Conservation (phyloP, 2,888 invertebrate species). For the Cyclophora albipunctata region DNA sequence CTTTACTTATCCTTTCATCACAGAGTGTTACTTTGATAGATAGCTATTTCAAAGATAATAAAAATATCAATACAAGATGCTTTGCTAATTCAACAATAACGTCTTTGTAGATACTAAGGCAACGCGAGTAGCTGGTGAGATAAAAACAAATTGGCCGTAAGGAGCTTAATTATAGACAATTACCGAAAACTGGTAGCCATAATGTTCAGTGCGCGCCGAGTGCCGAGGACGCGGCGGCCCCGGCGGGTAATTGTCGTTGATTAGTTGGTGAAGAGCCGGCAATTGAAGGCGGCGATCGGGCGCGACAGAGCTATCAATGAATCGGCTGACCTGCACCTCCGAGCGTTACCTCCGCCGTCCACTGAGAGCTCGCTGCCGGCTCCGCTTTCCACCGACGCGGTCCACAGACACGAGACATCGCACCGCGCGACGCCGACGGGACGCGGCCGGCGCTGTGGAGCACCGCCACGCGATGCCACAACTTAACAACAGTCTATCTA, state of each 20-base stretch:
- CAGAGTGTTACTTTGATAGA: too few relatives aligned
- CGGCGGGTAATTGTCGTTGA: constrained; percentile 33
- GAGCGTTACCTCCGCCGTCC: constrained; percentile 1
- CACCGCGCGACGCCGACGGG: not conserved
- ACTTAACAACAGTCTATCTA: constrained; percentile 15
- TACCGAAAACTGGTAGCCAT: not conserved
- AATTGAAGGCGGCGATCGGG: constrained; percentile 25
- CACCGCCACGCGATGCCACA: constrained; percentile 16
- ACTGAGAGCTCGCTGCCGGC: not conserved
- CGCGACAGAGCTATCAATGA: not conserved
- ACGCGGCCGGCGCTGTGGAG: constrained; percentile 2
- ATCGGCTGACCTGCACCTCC: too few relatives aligned
- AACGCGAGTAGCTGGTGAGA: too few relatives aligned
- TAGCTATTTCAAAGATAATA: too few relatives aligned
- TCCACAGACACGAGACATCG: not conserved
- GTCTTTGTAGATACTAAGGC: too few relatives aligned
- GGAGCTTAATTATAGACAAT: not conserved
- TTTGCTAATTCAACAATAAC: too few relatives aligned
- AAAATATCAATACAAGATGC: too few relatives aligned
- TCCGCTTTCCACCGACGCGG: too few relatives aligned
- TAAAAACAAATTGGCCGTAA: constrained; percentile 4
- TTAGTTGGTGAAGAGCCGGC: constrained; percentile 32
- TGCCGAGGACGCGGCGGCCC: constrained; percentile 2
- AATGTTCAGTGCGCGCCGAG: too few relatives aligned
- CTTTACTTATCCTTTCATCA: too few relatives aligned